Evolutionary conservation across 2,797 vertebrate species (phyloP).

Genomic region (Eutrigla gurnardus): DNA sequence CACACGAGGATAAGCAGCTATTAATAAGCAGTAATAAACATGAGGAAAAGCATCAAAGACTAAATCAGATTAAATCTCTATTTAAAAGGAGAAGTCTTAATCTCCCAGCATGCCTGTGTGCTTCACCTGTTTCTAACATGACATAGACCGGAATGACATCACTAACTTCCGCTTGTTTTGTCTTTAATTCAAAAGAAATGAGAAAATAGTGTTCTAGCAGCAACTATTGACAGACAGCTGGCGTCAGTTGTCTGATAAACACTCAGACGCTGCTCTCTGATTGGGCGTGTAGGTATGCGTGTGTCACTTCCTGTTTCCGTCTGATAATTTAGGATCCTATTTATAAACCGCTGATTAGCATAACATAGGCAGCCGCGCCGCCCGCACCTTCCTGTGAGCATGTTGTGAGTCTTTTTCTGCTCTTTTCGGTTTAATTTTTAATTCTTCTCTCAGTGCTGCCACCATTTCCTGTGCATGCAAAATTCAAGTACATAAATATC

Average conservation of each 20-base stretch:
- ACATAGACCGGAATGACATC: background rate
- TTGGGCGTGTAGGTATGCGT: slow-evolving; percentile 48
- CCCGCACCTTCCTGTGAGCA: slow-evolving; percentile 33
- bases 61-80: no score
- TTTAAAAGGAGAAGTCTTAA: no score
- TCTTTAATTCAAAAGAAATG: background rate
- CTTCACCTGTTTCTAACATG: slow-evolving; percentile 24
- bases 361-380: slow-evolving; percentile 33
- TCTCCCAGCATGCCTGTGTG: slow-evolving; percentile 46
- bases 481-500: background rate
- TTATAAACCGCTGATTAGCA: slow-evolving; percentile 74
- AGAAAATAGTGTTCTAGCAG: slow-evolving; percentile 2
- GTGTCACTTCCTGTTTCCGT: slow-evolving; percentile 70
- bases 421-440: background rate
- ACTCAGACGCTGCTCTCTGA: slow-evolving; percentile 39
- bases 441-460: background rate
- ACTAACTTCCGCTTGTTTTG: background rate
- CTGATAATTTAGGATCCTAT: slow-evolving; percentile 65
- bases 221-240: slow-evolving; percentile 63
- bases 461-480: background rate
- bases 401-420: background rate
- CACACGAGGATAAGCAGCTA: background rate
- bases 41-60: background rate
- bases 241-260: slow-evolving; percentile 54
- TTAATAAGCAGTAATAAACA: background rate